These are phyloP conservation scores for Hanleya hanleyi DNA, from an alignment of 2,888 invertebrate genomes.

Conservation along the genomic window DNA sequence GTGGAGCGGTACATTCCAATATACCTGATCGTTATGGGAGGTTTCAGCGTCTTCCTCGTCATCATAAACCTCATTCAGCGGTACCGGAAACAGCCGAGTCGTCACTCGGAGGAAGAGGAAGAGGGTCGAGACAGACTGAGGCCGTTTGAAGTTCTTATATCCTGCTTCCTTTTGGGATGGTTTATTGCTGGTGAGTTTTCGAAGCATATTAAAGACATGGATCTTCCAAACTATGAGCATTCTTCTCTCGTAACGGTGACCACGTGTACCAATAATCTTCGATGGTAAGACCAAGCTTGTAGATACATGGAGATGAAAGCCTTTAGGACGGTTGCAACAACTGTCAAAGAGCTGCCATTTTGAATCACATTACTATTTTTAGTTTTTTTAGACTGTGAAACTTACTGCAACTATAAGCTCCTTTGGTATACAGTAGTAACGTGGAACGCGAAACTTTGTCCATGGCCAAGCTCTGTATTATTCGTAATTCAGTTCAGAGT, in stretches of 20 bases:
- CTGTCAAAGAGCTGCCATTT: no score
- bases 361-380: no score
- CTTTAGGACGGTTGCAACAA: no score
- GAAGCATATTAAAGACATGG: no score
- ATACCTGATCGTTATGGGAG: conserved; percentile 80
- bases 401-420: no score
- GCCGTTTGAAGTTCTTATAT: conserved; percentile 39
- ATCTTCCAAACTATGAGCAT: neutral
- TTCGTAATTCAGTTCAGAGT: no score
- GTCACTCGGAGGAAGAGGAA: neutral
- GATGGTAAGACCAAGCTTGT: neutral
- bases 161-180: conserved; percentile 80
- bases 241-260: neutral
- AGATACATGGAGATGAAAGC: no score
- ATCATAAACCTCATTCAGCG: conserved; percentile 77
- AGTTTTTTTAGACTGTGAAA: no score
- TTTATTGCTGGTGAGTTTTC: conserved; percentile 82
- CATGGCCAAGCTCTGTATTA: no score
- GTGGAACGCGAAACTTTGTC: no score
- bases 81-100: conserved; percentile 54
- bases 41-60: conserved; percentile 79
- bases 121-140: neutral
- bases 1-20: conserved; percentile 80
- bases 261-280: neutral
- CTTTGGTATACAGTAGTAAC: no score